These are phyloP conservation scores for Ancistrus triradiatus DNA, from an alignment of 2,113 vertebrate species.

Conservation along the genomic window DNA sequence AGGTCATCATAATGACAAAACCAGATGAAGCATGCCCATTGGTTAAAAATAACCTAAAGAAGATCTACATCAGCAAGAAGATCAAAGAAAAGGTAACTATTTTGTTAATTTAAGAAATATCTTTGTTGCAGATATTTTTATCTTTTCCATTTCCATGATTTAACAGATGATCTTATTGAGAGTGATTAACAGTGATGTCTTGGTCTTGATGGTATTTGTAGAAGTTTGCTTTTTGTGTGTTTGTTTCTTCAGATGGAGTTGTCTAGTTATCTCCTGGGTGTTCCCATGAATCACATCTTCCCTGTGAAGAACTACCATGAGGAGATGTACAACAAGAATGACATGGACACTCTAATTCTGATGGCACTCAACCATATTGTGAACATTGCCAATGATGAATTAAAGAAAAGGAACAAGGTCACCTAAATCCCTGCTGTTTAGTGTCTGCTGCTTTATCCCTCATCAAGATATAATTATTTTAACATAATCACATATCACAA, in stretches of 20 bases:
- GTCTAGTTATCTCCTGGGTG: neutral
- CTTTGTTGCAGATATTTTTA: no score
- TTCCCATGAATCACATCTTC: conserved; percentile 13
- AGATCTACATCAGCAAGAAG: conserved; percentile 22
- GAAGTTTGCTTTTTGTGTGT: neutral
- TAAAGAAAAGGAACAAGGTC: neutral
- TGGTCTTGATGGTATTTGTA: no score
- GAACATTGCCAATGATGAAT: neutral
- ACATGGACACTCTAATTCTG: conserved; percentile 3
- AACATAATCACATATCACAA: no score
- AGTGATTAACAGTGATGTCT: no score
- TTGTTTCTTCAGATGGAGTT: neutral
- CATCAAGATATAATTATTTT: no score
- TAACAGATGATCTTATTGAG: no score
- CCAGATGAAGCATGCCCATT: conserved; percentile 24
- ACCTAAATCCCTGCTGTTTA: no score
- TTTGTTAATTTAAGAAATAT: neutral
- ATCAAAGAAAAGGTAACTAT: conserved; percentile 25
- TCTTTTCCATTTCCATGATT: neutral
- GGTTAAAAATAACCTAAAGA: neutral
- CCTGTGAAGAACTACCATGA: conserved; percentile 30
- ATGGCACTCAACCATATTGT: conserved; percentile 19
- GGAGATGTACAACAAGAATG: neutral
- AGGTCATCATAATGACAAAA: conserved; percentile 32
- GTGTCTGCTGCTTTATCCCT: no score